Evolutionary conservation across 2,888 invertebrate genomes (phyloP), one percentile per base, ranked within the genome.

Genomic region (Apoderus coryli): DNA sequence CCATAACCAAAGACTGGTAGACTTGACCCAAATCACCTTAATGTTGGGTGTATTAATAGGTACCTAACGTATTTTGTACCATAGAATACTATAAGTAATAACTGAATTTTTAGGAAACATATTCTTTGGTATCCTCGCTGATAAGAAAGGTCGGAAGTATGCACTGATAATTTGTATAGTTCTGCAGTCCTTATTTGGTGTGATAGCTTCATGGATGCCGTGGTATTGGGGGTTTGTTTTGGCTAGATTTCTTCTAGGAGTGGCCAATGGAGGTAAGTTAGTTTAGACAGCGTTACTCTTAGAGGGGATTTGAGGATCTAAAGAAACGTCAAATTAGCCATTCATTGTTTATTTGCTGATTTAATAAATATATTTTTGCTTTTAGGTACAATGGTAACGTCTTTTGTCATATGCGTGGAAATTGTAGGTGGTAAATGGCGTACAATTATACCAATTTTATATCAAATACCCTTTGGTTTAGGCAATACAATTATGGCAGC

Each of bases 321-420:
- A n/a, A n/a, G n/a, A n/a, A n/a, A n/a, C n/a, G n/a, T n/a, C n/a
- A n/a, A n/a, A n/a, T n/a, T n/a, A n/a, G n/a, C n/a, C n/a, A n/a
- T n/a, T n/a, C n/a, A n/a, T n/a, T n/a, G n/a, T n/a, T n/a, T n/a
- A n/a, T n/a, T n/a, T n/a, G n/a, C n/a, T n/a, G n/a, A n/a, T n/a
- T n/a, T n/a, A n/a, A n/a, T n/a, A n/a, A n/a, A n/a, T n/a, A n/a
- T n/a, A 19, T 19, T 19, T 6, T 7, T 7, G 9, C 9, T 19
- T 9, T 19, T 23, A 33, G 76, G 74, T 3, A 65, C 71, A 14
- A 64, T 68, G 37, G 67, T 72, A 10, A 67, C 69, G 40, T 72
- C 75, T 1, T 75, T 76, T 47, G 73, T 76, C 2, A 54, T 76
- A 42, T 71, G 69, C 50, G 65, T 71, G 64, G 71, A 70, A 60